Evolutionary conservation across 2,888 invertebrate genomes (phyloP).

Genomic region (Anoncus sp.): DNA sequence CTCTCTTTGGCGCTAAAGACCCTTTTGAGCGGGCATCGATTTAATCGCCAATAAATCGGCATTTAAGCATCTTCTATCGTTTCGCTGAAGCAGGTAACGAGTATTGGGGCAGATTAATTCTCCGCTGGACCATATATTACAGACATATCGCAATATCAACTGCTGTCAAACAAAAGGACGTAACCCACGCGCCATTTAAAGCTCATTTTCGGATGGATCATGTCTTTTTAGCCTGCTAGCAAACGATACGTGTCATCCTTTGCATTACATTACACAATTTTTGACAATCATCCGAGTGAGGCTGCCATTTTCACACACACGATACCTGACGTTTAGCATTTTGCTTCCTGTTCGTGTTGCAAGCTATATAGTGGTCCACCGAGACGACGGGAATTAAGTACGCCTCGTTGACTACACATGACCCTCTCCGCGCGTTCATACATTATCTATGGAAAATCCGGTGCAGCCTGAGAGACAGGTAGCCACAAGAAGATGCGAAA

Average conservation of each 20-base stretch:
- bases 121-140: slow-evolving; percentile 4
- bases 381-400: slow-evolving; percentile 42
- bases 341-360: slow-evolving; percentile 25
- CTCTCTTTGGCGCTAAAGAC: slow-evolving; percentile 24
- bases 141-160: neutral
- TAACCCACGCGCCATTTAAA: neutral
- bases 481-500: slow-evolving; percentile 26
- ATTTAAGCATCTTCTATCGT: slow-evolving; percentile 1
- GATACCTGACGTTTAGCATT: slow-evolving; percentile 40
- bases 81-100: slow-evolving; percentile 10
- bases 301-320: slow-evolving; percentile 36
- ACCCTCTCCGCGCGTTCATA: slow-evolving; percentile 35
- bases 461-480: slow-evolving; percentile 55
- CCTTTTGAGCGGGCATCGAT: slow-evolving; percentile 14
- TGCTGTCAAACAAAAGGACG: neutral
- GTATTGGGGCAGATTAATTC: slow-evolving; percentile 11
- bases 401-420: slow-evolving; percentile 59
- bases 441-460: slow-evolving; percentile 58
- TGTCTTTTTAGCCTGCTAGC: neutral
- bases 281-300: slow-evolving; percentile 24
- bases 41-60: neutral
- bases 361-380: neutral
- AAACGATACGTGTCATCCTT: neutral
- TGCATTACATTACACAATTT: slow-evolving; percentile 4
- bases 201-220: neutral